Conservation (phyloP, 2,888 invertebrate genomes). For the Leptinotarsa peninsularis region DNA sequence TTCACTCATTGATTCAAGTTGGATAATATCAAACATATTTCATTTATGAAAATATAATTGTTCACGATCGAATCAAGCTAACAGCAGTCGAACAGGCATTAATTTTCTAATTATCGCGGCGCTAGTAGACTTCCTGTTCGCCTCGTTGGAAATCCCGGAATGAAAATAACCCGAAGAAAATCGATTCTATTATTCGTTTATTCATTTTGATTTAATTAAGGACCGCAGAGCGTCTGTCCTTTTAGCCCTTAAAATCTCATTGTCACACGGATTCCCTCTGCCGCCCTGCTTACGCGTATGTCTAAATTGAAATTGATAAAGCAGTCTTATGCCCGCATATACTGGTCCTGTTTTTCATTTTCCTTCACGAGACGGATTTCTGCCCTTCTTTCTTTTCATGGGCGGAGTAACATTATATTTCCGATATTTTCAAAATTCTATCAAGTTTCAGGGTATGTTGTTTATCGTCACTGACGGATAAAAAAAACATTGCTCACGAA, state of each 20-base stretch:
- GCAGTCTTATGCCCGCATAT: slow-evolving; percentile 52
- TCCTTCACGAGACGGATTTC: slow-evolving; percentile 29
- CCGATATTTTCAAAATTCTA: too few species aligned
- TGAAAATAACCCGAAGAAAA: slow-evolving; percentile 44
- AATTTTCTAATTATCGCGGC: slow-evolving; percentile 36
- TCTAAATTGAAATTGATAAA: slow-evolving; percentile 57
- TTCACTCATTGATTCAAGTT: too few species aligned
- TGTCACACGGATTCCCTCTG: slow-evolving; percentile 45
- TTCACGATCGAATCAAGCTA: slow-evolving; percentile 18
- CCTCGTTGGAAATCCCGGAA: slow-evolving; percentile 35
- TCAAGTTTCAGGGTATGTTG: too few species aligned
- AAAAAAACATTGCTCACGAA: too few species aligned
- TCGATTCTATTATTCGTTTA: slow-evolving; percentile 47
- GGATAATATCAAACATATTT: too few species aligned
- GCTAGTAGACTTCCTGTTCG: slow-evolving; percentile 20
- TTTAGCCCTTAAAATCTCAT: slow-evolving; percentile 52
- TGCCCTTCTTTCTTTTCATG: slow-evolving; percentile 27
- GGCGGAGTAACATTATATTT: background rate
- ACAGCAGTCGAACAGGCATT: slow-evolving; percentile 25
- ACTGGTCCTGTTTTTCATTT: slow-evolving; percentile 47
- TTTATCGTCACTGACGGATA: too few species aligned
- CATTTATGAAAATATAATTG: background rate
- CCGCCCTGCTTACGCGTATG: slow-evolving; percentile 41
- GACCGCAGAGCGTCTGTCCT: slow-evolving; percentile 49
- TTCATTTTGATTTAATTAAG: slow-evolving; percentile 53